Base-by-base conservation (phyloP, 2,888 invertebrate genomes). In the Xanthorhoe spadicearia region DNA sequence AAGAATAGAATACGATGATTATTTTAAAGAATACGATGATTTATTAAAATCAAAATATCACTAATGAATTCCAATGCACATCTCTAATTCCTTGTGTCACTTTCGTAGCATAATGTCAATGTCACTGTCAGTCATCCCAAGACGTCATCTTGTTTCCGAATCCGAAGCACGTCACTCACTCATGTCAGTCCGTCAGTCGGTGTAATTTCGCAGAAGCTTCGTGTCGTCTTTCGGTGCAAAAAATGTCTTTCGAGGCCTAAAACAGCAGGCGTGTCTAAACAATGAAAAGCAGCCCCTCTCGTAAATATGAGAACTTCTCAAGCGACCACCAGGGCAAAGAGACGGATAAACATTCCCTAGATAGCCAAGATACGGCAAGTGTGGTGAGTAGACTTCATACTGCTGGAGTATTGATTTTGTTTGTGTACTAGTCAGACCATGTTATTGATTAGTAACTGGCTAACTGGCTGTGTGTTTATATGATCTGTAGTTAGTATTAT, bases 301-400 rank as follows among this genome's bases (percentile, higher is more conserved):
- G 87, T 79, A 92, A 93, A 88, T 93, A 93, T 93, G 93, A 93
- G 69, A 88, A 87, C 84, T 92, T 92, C 80, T 84, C 90, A 76
- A 86, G 83, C 79, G 93, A 93, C 77, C 88, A 89, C 66, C 90
- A 88, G 78, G 88, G 86, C 79, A 91, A 88, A 82, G 92, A 93
- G 76, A 87, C 87, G 76, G 92, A 93, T 81, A 93, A 93, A 79
- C 88, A 91, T 82, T 93, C 93, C 70, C 71, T 93, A 90, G 87
- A 91, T 80, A 93, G 93, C 77, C 92, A 93, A 81, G 93, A 93
- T 82, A 93, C 93, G 64, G 93, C 93, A 56, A 93, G 93, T 89
- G 84, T 93, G 90, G 93, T 93, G 75, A 89, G 93, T 87, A 63
- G 70, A 84, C 81, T 1, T 53, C 77, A 13, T 35, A 4, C 43